A percentile compares a stretch with the other conserved stretches of the same genome.
These are phyloP conservation scores for Elaeidobius kamerunicus DNA, from an alignment of 2,888 invertebrate species.

Conservation along the genomic window DNA sequence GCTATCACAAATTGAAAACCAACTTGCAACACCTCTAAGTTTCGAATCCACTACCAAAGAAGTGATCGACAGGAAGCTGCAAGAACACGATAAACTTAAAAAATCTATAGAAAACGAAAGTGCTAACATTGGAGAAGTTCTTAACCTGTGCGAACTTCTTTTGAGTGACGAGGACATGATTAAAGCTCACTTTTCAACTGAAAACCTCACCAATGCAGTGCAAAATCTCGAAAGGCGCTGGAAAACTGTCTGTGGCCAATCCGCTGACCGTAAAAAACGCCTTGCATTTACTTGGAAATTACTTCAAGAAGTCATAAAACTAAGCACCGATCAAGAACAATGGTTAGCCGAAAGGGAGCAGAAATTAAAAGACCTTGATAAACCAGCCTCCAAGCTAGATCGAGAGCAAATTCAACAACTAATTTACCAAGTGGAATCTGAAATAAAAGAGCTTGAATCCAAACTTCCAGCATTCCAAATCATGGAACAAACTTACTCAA, in stretches of 20 bases:
- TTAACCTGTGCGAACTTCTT: constrained; percentile 75
- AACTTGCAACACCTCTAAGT: constrained; percentile 63
- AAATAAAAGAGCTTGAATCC: constrained; percentile 56
- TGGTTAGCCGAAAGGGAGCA: constrained; percentile 64
- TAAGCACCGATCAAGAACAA: constrained; percentile 57
- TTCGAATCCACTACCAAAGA: constrained; percentile 65
- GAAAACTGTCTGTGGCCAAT: constrained; percentile 72
- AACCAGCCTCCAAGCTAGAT: constrained; percentile 54
- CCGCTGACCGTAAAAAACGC: constrained; percentile 67
- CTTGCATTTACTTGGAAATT: constrained; percentile 62
- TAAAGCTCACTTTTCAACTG: constrained; percentile 68
- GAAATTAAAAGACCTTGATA: constrained; percentile 59
- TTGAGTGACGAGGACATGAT: constrained; percentile 71
- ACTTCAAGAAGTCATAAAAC: constrained; percentile 57
- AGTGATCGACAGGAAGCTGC: constrained; percentile 65
- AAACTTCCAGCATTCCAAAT: constrained; percentile 57
- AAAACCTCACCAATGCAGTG: constrained; percentile 63
- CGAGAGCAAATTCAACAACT: constrained; percentile 60
- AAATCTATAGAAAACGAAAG: constrained; percentile 75
- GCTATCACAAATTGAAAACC: constrained; percentile 69
- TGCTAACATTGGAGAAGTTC: constrained; percentile 71
- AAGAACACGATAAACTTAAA: constrained; percentile 70
- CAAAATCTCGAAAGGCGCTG: constrained; percentile 75
- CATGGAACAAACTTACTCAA: constrained; percentile 67
- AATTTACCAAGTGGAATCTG: constrained; percentile 55